Evolutionary conservation across 2,797 vertebrate genomes (phyloP).

Genomic region (Lacerta bilineata): DNA sequence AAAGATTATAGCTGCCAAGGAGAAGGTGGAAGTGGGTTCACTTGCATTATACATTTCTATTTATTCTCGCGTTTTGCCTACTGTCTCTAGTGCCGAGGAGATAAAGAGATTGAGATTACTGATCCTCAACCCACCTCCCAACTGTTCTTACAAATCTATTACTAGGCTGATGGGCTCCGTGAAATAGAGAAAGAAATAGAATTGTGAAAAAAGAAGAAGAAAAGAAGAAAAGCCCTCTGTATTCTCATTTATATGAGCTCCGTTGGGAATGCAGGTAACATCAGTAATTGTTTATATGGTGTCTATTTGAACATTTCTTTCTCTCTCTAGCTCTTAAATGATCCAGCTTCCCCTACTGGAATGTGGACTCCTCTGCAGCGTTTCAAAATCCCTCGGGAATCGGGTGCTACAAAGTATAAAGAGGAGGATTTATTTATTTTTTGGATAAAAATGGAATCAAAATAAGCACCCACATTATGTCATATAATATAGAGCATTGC

Average conservation of each 20-base stretch:
- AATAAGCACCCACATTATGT: neutral
- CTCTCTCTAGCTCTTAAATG: neutral
- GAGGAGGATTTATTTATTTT: neutral
- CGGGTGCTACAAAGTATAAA: too few species aligned
- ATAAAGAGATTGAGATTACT: slow-evolving; percentile 32
- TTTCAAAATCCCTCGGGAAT: neutral
- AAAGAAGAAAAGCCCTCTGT: neutral
- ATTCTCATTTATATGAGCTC: neutral
- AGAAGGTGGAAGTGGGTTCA: slow-evolving; percentile 26
- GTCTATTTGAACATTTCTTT: neutral
- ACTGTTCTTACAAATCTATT: slow-evolving; percentile 6
- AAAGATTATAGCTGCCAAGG: slow-evolving; percentile 42
- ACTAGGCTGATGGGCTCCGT: neutral
- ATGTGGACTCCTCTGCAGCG: neutral
- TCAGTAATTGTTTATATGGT: neutral
- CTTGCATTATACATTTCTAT: slow-evolving; percentile 25
- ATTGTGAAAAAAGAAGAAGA: neutral
- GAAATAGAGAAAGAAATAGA: neutral
- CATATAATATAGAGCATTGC: neutral
- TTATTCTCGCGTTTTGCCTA: slow-evolving; percentile 25
- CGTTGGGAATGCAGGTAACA: neutral
- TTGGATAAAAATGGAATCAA: neutral
- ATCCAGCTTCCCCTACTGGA: neutral
- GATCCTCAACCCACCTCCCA: slow-evolving; percentile 1
- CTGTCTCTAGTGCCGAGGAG: neutral